Base-by-base conservation (phyloP, 2,113 vertebrate genomes). In the Oplegnathus fasciatus region DNA sequence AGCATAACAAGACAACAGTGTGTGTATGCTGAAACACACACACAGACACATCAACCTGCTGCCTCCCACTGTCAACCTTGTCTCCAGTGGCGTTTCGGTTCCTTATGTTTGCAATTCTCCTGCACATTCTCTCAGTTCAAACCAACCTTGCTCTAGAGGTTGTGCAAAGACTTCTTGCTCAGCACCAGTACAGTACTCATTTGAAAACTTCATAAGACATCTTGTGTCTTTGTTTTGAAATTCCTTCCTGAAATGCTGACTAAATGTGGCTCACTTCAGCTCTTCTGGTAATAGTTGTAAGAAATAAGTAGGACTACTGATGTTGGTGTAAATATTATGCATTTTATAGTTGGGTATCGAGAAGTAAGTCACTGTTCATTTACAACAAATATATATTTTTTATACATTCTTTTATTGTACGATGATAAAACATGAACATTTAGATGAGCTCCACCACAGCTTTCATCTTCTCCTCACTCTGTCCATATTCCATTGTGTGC, bases 11-110 rank as follows among this genome's bases (percentile, higher is more conserved):
- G 34, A 87, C 86, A 48, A 93, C 94, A 5, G 94, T 96, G 37
- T 96, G 95, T 55, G 95, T 95, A 22, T 96, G 88, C 67, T 95
- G 89, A 94, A 71, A 89, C 0, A 71, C 80, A 57, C 94, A 87
- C 75, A 52, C 92, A 14, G 1, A 81, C 54, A 52, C 74, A 65
- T 30, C 20, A 65, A 64, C 42, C 44, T 70, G 70, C 71, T 82
- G 83, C 83, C 75, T 89, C 62, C 46, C 70, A 65, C 52, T 50
- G 37, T 57, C 64, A 24, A n/a, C 10, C 62, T 62, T 3, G n/a
- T 78, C 65, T 76, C 18, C 61, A 20, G 75, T 5, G 70, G 74
- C 20, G 11, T 72, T 73, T 40, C 48, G 68, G n/a, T 57, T 73
- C 50, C 32, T 15, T 7, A 2, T 32, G 26, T 74, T 15, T 52